Base-by-base conservation (phyloP, 2,113 vertebrate genomes). In the Cynoglossus semilaevis region DNA sequence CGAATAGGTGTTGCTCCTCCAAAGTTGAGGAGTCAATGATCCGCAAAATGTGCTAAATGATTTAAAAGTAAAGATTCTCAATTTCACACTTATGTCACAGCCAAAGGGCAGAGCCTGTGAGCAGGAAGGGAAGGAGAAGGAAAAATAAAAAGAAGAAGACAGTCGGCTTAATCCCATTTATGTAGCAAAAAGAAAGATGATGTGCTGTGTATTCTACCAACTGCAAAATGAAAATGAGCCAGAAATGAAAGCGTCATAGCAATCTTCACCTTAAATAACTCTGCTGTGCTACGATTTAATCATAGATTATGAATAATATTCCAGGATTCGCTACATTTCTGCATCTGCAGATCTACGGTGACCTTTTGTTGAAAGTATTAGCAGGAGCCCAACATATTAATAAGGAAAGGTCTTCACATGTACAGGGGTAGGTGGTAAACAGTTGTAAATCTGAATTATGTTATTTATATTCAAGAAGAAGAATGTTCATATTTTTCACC, bases 11-110 rank as follows among this genome's bases (percentile, higher is more conserved):
- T 65, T 35, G 48, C 68, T 66, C 58, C 67, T 56, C 55, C 29
- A 65, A 76, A 81, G 71, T 74, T 77, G 56, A 40, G 29, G 37
- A 16, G 52, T 70, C 74, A 83, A 79, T 84, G 81, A 88, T 88
- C 69, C 52, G 49, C 37, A 82, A 76, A 85, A 82, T 42, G 36
- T 64, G 63, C 60, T 74, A 70, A 83, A 88, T 76, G 72, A 84
- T 88, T 88, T 70, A 82, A 53, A 69, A 53, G 74, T 51, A 66
- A 72, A 74, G 61, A 60, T 74, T 79, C 64, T 80, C 58, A 5
- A 22, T 35, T 11, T 15, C 54, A 41, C 67, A 36, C 48, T 66
- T 62, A 52, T 48, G 49, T 15, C 13, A 7, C 40, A 44, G 64
- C 51, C 51, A 68, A 74, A 82, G 74, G 68, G 63, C 57, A 71